These are phyloP conservation scores for Cyprinodon tularosa DNA, from an alignment of 2,113 vertebrate genomes.

Conservation along the genomic window DNA sequence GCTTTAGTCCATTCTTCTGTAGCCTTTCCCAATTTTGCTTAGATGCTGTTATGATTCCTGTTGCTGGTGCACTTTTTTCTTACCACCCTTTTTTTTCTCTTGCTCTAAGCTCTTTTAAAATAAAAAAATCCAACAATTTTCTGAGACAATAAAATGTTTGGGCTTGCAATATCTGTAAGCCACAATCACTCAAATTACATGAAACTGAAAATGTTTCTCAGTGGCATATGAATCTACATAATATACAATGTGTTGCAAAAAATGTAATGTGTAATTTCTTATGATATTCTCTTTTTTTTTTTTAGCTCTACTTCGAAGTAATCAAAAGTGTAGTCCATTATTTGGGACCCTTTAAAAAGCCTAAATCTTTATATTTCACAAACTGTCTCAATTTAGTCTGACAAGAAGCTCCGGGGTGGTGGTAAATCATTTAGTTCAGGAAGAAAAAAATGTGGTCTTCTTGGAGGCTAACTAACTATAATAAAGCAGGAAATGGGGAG, in stretches of 20 bases:
- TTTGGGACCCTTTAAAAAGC: constrained; percentile 31
- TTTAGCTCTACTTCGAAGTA: constrained; percentile 2
- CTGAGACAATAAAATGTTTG: too few relatives aligned
- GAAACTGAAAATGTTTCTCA: not conserved
- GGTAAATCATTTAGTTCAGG: constrained; percentile 63
- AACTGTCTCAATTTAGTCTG: constrained; percentile 47
- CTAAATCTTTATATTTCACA: constrained; percentile 32
- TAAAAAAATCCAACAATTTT: too few relatives aligned
- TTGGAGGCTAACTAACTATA: constrained; percentile 56
- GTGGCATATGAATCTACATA: too few relatives aligned
- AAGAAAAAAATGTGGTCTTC: constrained; percentile 61
- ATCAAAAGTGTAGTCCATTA: constrained; percentile 20
- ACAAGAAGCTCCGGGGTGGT: constrained; percentile 36
- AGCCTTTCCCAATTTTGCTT: too few relatives aligned
- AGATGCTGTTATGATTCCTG: too few relatives aligned
- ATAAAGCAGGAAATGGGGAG: constrained; percentile 66
- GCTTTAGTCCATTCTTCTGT: too few relatives aligned
- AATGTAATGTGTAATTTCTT: constrained; percentile 2
- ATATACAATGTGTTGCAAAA: not conserved
- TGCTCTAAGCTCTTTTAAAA: too few relatives aligned
- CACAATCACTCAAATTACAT: not conserved
- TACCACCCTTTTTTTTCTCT: too few relatives aligned
- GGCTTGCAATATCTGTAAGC: too few relatives aligned
- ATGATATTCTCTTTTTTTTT: not conserved
- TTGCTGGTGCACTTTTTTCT: too few relatives aligned